phyloP scores from a whole-genome alignment of 2,888 invertebrate genomes.

The Eupithecia inturbata region DNA sequence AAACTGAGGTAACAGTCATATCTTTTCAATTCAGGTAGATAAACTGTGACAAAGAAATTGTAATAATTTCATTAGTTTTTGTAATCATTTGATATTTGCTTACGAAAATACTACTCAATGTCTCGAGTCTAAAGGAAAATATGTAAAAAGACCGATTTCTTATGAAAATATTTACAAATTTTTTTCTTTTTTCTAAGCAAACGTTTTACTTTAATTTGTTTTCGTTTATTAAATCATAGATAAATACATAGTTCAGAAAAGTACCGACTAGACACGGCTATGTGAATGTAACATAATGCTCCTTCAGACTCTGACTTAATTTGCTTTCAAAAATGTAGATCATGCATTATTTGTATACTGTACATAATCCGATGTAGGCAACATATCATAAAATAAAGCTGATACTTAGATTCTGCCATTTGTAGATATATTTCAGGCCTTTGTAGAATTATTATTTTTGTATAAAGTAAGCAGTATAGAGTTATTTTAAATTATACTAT shows the following conservation, averaged over 20 bases:
- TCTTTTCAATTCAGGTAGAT: neutral
- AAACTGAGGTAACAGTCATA: neutral
- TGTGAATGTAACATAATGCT: neutral
- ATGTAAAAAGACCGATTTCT: neutral
- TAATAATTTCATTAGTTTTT: neutral
- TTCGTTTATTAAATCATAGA: neutral
- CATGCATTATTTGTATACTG: neutral
- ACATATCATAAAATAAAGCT: slow-evolving; percentile 7
- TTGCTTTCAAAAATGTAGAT: neutral
- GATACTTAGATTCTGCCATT: neutral
- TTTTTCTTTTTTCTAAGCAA: neutral
- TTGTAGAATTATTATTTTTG: slow-evolving; percentile 24
- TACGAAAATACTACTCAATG: neutral
- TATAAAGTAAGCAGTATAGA: slow-evolving; percentile 28
- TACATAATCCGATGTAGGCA: slow-evolving; percentile 5
- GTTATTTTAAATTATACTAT: slow-evolving; percentile 20
- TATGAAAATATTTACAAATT: neutral
- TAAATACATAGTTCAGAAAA: neutral
- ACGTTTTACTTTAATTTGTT: neutral
- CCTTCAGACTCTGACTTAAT: neutral
- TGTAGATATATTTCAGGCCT: neutral
- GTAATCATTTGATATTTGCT: neutral
- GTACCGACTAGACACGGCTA: neutral
- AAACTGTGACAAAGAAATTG: neutral
- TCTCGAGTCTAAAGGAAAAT: neutral